phyloP scores from a whole-genome alignment of 1,140 invertebrate species.

The Diprion similis region DNA sequence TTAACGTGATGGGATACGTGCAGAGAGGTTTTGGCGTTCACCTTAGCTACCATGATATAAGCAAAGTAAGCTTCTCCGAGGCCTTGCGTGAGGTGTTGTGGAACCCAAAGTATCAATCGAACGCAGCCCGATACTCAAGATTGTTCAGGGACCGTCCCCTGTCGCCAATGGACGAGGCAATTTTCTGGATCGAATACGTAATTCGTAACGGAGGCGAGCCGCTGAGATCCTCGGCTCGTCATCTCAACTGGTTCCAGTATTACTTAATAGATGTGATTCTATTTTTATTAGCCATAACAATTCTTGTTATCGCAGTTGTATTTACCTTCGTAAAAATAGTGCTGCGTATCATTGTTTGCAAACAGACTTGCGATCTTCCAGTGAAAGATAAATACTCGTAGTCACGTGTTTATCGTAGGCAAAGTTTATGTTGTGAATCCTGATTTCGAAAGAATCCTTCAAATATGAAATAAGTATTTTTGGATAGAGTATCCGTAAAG shows the following conservation, averaged over 20 bases:
- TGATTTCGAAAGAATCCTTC: no score
- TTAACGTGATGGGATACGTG: slow-evolving; percentile 42
- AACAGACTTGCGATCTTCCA: no score
- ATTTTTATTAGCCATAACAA: background rate
- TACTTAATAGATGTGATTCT: background rate
- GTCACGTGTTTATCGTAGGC: no score
- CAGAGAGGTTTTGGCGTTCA: slow-evolving; percentile 32
- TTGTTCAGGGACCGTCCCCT: slow-evolving; percentile 53
- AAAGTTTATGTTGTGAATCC: no score
- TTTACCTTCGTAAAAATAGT: background rate
- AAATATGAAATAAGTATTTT: no score
- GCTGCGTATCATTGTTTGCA: no score
- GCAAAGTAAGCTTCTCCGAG: slow-evolving; percentile 39
- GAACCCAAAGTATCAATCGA: slow-evolving; percentile 38
- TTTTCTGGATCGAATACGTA: slow-evolving; percentile 66
- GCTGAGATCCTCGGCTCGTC: background rate
- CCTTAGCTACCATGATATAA: slow-evolving; percentile 36
- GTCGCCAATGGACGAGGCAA: slow-evolving; percentile 60
- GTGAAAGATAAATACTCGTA: no score
- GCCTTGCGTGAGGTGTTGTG: slow-evolving; percentile 44
- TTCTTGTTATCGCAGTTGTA: background rate
- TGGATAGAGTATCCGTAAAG: no score
- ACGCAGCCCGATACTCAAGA: slow-evolving; percentile 33
- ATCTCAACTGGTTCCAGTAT: background rate
- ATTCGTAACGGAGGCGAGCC: slow-evolving; percentile 32